These are phyloP conservation scores for Plectrocnemia conspersa DNA, from an alignment of 1,140 invertebrate genomes.

Conservation along the genomic window DNA sequence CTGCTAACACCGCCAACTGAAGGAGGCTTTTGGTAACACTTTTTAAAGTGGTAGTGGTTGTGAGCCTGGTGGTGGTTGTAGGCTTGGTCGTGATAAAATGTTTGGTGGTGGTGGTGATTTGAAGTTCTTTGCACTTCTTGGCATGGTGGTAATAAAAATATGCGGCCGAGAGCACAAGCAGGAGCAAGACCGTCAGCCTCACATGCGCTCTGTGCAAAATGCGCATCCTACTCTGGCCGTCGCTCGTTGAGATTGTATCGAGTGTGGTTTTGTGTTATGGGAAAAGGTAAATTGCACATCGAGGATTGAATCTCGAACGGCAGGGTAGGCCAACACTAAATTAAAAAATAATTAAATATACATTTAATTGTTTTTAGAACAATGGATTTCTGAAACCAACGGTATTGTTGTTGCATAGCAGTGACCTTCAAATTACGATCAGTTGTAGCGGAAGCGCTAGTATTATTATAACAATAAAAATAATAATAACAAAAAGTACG, in stretches of 20 bases:
- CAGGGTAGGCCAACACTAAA: constrained; percentile 1
- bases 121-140: background rate
- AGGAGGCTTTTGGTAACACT: constrained; percentile 54
- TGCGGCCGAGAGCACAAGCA: constrained; percentile 11
- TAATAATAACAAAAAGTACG: no score
- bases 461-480: no score
- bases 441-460: no score
- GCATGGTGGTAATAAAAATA: constrained; percentile 9
- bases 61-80: constrained; percentile 26
- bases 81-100: background rate
- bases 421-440: no score
- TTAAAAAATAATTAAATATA: no score
- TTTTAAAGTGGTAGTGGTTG: constrained; percentile 26
- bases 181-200: constrained; percentile 14
- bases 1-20: constrained; percentile 49
- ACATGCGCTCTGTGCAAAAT: constrained; percentile 17
- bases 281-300: constrained; percentile 5
- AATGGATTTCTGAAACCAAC: no score
- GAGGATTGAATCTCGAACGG: background rate
- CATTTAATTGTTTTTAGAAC: no score
- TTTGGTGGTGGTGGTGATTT: no score
- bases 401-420: no score
- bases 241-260: background rate
- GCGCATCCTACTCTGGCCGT: constrained; percentile 21
- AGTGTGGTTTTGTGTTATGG: constrained; percentile 2